Base-by-base conservation (phyloP, 2,888 invertebrate species). In the Pollenia griseotomentosa region DNA sequence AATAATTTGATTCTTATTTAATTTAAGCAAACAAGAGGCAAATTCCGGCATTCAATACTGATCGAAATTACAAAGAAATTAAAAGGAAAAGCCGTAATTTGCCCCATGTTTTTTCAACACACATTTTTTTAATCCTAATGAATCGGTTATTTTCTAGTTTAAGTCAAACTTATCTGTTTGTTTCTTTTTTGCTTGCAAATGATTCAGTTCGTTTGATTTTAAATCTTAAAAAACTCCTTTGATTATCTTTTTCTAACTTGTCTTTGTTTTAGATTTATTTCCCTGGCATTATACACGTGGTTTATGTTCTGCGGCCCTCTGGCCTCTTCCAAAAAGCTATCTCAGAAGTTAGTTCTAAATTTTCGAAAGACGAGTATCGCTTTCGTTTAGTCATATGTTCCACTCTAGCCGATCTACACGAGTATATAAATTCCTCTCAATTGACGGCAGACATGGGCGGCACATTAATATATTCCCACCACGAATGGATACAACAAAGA, bases 401-500 rank as follows among this genome's bases (percentile, higher is more conserved):
- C 83, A 96, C 96, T 78, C 94, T 97, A 53, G 96, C 96, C 75
- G 99, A 99, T 93, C 94, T 99, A 84, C 96, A 97, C 91, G 97
- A 97, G 86, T 96, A 97, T 92, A 95, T 99, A 87, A 97, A 97
- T 90, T 94, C 95, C 88, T 96, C 96, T 89, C 98, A 98, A 93
- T 94, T 99, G 89, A 98, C 98, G 0, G 95, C 96, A 46, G 99
- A 99, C 92, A 95, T 99, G 86, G 98, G 98, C 4, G 99, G 99
- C 1, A 95, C 96, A 87, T 94, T 99, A 88, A 96, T 96, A 87
- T 99, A 98, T 94, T 97, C 97, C 90, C 98, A 99, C 93, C 96
- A 97, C 81, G 98, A 98, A 92, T 99, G 99, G 99, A 98, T 99
- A 92, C 97, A 98, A 91, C 98, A 99, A 93, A 95, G 99, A 94